These are phyloP conservation scores for Molanna angustata DNA, from an alignment of 2,888 invertebrate genomes.

Conservation along the genomic window DNA sequence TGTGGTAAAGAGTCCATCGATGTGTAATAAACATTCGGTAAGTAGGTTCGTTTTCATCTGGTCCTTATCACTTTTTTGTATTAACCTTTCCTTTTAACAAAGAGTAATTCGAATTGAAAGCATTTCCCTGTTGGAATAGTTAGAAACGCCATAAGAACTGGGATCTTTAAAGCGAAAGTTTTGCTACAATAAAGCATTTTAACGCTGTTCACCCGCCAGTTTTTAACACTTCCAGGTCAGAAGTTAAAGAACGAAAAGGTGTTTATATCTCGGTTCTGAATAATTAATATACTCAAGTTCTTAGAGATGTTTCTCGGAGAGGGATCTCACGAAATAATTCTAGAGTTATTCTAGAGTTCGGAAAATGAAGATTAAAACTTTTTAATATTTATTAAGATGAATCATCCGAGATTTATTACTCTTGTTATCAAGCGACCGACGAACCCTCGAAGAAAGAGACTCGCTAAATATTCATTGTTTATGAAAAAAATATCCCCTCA, in stretches of 20 bases:
- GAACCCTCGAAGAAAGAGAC: neutral
- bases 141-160: too few species aligned
- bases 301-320: neutral
- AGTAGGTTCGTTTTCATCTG: too few species aligned
- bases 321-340: slow-evolving; percentile 14
- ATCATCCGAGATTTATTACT: slow-evolving; percentile 20
- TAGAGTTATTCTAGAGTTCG: slow-evolving; percentile 9
- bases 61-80: too few species aligned
- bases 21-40: too few species aligned
- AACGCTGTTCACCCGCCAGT: neutral
- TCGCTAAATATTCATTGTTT: neutral
- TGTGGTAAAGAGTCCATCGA: too few species aligned
- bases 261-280: slow-evolving; percentile 14
- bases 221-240: slow-evolving; percentile 12
- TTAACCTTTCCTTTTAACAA: too few species aligned
- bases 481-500: neutral
- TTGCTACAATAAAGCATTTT: slow-evolving; percentile 13
- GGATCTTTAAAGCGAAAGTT: slow-evolving; percentile 7
- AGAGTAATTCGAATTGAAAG: too few species aligned
- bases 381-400: slow-evolving; percentile 22
- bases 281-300: slow-evolving; percentile 15
- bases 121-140: too few species aligned
- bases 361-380: slow-evolving; percentile 18
- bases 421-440: slow-evolving; percentile 10
- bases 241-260: slow-evolving; percentile 11